Evolutionary conservation across 2,797 vertebrate species (phyloP), one percentile per base, ranked within the genome.

Genomic region (Chelon auratus): DNA sequence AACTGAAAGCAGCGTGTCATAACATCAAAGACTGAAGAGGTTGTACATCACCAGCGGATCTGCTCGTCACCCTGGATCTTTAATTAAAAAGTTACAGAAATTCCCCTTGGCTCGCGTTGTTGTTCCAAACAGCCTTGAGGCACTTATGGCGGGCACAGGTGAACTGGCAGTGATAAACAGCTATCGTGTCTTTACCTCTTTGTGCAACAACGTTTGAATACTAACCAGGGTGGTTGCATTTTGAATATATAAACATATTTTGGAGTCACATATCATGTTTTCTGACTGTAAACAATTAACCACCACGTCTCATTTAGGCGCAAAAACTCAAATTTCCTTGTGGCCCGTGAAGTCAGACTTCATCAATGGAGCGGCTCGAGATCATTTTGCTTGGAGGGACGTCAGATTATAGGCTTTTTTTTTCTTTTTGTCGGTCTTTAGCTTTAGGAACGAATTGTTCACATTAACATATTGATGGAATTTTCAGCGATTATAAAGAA

Each of bases 61-160:
- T 81, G 80, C 77, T 85, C 57, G 15, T 64, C 69, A 82, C 56
- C 62, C 61, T 39, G 20, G 53, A 84, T 81, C 79, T 81, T 65
- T 90, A 90, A 92, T 93, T 92, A 92, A 87, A 88, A 90, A 73
- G 45, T 50, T n/a, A 11, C 63, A 83, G 66, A 33, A 91, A 85
- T 91, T 86, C 83, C 91, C 84, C 76, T 75, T 73, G 77, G 82
- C 87, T 83, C 80, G 20, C 39, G 17, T 51, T 78, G 71, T 86
- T 86, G 80, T 85, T 79, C 85, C 66, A 81, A 68, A 69, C 62
- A 73, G 73, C 87, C 77, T 51, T 0, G 3, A 82, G 86, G 72
- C 63, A 12, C 61, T 64, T 55, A n/a, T n/a, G n/a, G n/a, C 40
- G 70, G 62, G 63, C 72, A 73, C 57, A 76, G 70, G 63, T 78